Evolutionary conservation across 2,113 vertebrate genomes (phyloP).

Genomic region (Dendropsophus ebraccatus): DNA sequence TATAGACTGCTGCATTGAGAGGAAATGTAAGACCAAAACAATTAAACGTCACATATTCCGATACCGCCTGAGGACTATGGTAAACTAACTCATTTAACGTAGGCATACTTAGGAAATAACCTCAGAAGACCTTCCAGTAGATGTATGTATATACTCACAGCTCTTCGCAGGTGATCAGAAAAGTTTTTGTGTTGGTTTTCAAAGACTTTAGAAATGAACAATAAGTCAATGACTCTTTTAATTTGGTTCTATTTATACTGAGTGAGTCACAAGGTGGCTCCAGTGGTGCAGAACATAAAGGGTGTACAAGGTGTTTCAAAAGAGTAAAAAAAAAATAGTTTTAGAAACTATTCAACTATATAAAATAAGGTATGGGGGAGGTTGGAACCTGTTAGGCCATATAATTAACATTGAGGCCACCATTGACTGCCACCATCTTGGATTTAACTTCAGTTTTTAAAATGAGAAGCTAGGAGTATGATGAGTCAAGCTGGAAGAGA

Average conservation of each 20-base stretch:
- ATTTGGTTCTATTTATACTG: not conserved
- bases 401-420: no score
- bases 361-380: no score
- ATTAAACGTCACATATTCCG: constrained; percentile 65
- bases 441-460: no score
- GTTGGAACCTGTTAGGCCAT: no score
- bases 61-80: constrained; percentile 57
- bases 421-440: no score
- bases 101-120: not conserved
- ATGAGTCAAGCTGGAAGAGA: no score
- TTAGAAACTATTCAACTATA: no score
- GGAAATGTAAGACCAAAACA: constrained; percentile 24
- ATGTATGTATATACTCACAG: not conserved
- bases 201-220: not conserved
- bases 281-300: no score
- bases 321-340: no score
- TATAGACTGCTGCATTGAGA: constrained; percentile 19
- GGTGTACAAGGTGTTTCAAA: no score
- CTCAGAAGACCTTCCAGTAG: not conserved
- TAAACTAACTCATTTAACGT: constrained; percentile 59
- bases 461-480: no score
- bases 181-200: not conserved
- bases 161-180: not conserved
- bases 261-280: no score
- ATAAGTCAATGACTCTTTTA: not conserved